Evolutionary conservation across 2,888 invertebrate genomes (phyloP).

Genomic region (Nomada ruficornis): DNA sequence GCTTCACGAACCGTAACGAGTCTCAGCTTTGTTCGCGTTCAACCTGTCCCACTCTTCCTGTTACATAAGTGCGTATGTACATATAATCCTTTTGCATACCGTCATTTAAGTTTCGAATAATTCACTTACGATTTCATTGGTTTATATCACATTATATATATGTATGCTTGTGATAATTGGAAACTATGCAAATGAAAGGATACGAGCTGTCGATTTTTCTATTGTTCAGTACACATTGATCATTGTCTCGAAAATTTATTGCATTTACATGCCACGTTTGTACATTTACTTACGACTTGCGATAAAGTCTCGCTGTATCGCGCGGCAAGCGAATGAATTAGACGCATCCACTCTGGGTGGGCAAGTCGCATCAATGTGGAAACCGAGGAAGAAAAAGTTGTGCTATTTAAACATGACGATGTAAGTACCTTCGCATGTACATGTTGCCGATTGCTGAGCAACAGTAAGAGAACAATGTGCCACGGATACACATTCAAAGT

Average conservation of each 20-base stretch:
- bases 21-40: slow-evolving; percentile 75
- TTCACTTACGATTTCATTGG: not conserved
- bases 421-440: not conserved
- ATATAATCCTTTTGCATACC: slow-evolving; percentile 43
- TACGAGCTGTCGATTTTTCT: too few species aligned
- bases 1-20: slow-evolving; percentile 76
- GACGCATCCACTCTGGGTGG: slow-evolving; percentile 5
- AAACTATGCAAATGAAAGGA: too few species aligned
- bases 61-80: slow-evolving; percentile 71
- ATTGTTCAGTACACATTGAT: too few species aligned
- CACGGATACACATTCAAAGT: slow-evolving; percentile 18
- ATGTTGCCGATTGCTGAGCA: not conserved
- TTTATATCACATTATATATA: not conserved
- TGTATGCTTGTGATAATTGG: too few species aligned
- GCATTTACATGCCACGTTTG: not conserved
- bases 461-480: slow-evolving; percentile 23
- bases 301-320: too few species aligned
- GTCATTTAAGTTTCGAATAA: slow-evolving; percentile 3
- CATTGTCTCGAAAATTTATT: too few species aligned
- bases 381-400: slow-evolving; percentile 43
- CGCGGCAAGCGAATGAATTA: slow-evolving; percentile 22
- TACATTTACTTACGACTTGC: too few species aligned
- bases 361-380: slow-evolving; percentile 4
- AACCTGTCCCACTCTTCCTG: slow-evolving; percentile 74
- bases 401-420: slow-evolving; percentile 22